Percentiles rank a stretch among this genome's conserved stretches.
Evolutionary conservation across 2,113 vertebrate species (phyloP).

Genomic region (Rousettus leschenaultii): DNA sequence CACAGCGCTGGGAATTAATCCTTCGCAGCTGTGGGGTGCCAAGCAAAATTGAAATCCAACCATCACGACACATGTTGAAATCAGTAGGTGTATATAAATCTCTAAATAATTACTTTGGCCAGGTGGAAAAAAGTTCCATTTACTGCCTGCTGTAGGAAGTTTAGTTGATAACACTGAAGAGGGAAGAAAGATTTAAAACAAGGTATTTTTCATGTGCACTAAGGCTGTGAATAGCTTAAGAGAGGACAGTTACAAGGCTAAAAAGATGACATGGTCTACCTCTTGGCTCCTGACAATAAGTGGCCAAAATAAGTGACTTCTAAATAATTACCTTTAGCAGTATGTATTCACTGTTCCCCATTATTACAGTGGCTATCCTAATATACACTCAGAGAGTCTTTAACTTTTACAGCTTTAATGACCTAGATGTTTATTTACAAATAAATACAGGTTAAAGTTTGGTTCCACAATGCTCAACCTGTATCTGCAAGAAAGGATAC

Average conservation of each 20-base stretch:
- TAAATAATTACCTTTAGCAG: not conserved
- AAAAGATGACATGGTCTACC: not conserved
- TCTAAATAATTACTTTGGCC: not conserved
- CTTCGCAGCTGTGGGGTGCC: conserved; percentile 34
- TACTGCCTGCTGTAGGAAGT: conserved; percentile 30
- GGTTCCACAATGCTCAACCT: not conserved
- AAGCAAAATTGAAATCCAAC: conserved; percentile 38
- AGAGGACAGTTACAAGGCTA: not conserved
- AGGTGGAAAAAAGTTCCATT: conserved; percentile 23
- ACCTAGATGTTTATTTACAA: not conserved
- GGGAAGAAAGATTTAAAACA: conserved; percentile 13
- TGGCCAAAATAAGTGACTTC: not conserved
- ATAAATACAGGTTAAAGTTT: not conserved
- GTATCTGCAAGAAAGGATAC: not conserved
- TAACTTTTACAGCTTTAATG: not conserved
- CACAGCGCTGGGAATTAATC: not conserved
- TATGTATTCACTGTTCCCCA: not conserved
- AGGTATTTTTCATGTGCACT: not conserved
- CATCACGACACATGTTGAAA: not conserved
- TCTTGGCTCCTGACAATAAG: not conserved
- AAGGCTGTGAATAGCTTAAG: not conserved
- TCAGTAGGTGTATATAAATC: conserved; percentile 16
- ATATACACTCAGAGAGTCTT: not conserved
- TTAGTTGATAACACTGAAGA: not conserved
- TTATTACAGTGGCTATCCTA: not conserved